phyloP scores from a whole-genome alignment of 2,797 vertebrate species.

The Acropternis orthonyx region DNA sequence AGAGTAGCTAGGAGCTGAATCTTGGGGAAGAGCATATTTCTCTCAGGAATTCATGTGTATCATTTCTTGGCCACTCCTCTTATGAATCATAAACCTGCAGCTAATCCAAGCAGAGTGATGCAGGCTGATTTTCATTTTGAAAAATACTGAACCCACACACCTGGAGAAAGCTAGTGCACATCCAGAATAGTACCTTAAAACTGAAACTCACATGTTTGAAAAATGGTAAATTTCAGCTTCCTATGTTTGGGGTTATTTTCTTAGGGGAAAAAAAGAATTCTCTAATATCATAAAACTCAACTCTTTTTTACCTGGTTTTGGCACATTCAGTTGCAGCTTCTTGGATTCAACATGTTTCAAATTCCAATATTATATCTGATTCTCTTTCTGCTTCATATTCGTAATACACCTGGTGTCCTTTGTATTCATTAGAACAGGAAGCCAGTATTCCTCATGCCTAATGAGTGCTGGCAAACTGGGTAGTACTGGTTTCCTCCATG shows the following conservation, averaged over 20 bases:
- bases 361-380: neutral
- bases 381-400: neutral
- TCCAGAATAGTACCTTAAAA: neutral
- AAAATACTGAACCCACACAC: neutral
- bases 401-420: neutral
- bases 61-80: neutral
- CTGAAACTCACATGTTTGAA: neutral
- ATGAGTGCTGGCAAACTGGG: slow-evolving; percentile 13
- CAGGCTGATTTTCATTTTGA: neutral
- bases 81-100: neutral
- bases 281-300: neutral
- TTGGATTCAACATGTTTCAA: neutral
- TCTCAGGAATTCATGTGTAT: neutral
- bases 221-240: neutral
- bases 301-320: neutral
- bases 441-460: neutral
- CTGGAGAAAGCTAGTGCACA: neutral
- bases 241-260: neutral
- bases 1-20: neutral
- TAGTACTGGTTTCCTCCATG: neutral
- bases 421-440: neutral
- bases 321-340: neutral
- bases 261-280: neutral
- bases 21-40: neutral
- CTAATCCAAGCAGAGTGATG: neutral